Base-by-base conservation (phyloP, 2,888 invertebrate species). In the Phalera bucephala region DNA sequence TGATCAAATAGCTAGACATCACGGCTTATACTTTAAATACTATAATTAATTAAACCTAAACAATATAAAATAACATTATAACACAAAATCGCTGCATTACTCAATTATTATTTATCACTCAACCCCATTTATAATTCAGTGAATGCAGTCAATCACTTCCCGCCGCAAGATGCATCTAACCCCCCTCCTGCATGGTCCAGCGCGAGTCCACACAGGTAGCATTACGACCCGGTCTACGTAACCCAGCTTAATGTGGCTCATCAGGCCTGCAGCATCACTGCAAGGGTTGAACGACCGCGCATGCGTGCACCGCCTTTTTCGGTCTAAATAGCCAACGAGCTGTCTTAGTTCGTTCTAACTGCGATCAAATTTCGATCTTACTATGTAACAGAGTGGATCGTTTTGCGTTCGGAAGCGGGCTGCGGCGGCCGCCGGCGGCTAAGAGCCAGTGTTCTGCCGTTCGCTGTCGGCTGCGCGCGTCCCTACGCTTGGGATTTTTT, bases 331-430 rank as follows among this genome's bases (percentile, higher is more conserved):
- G 73, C 80, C 77, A 72, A 71, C 74, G 75, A 70, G 73, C 74
- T 71, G 77, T 80, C 85, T 84, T 80, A 77, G 75, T 72, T 72
- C 75, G 68, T 73, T 74, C 74, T 78, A 76, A 80, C 80, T 81
- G 72, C 87, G 82, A 83, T 83, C 85, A 84, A 88, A 87, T 80
- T 86, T 87, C 83, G 84, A 86, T 87, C 87, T 87, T 87, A 87
- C 72, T 65, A 76, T 80, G 82, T 85, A 81, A 77, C 79, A 56
- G 66, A 78, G 76, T 82, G 73, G 75, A 76, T 77, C 79, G 73
- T 71, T 81, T 84, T 72, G 71, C 57, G 68, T 64, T 45, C 44
- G 53, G 39, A 40, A 54, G 41, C 55, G 49, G 55, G 48, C 13
- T 50, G 67, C 52, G 59, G 58, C 49, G 45, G 42, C 17, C 8